Evolutionary conservation across 1,140 invertebrate species (phyloP).

Genomic region (Belonocnema kinseyi): DNA sequence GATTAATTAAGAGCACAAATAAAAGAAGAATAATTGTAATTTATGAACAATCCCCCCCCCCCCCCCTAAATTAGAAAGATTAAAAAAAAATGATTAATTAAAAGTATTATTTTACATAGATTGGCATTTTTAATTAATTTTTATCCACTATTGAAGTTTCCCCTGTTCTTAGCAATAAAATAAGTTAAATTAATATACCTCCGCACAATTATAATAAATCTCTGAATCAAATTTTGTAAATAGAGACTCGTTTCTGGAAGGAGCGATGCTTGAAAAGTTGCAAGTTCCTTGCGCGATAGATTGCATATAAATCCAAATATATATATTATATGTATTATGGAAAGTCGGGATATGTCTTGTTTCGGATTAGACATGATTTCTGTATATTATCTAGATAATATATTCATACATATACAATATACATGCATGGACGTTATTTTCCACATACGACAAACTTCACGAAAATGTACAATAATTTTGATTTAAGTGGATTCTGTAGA

Average conservation of each 20-base stretch:
- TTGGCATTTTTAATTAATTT: no score
- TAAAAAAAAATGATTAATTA: no score
- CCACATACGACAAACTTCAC: constrained; percentile 5
- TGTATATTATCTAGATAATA: constrained; percentile 21
- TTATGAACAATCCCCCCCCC: no score
- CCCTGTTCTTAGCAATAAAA: background rate
- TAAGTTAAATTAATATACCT: background rate
- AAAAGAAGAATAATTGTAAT: no score
- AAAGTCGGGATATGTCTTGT: constrained; percentile 32
- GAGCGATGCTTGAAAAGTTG: constrained; percentile 8
- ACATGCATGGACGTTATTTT: constrained; percentile 32
- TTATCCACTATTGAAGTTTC: no score
- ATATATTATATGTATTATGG: constrained; percentile 35
- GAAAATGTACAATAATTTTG: constrained; percentile 26
- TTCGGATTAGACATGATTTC: constrained; percentile 2
- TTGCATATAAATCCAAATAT: constrained; percentile 32
- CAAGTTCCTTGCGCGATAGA: constrained; percentile 20
- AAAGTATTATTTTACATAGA: no score
- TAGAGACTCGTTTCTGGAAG: background rate
- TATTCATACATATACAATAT: background rate
- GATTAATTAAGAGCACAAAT: no score
- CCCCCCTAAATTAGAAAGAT: no score
- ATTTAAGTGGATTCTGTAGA: constrained; percentile 1
- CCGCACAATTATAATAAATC: background rate
- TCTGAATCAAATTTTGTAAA: constrained; percentile 9